Conservation (phyloP, 2,113 vertebrate species). For the Thalassoma bifasciatum region DNA sequence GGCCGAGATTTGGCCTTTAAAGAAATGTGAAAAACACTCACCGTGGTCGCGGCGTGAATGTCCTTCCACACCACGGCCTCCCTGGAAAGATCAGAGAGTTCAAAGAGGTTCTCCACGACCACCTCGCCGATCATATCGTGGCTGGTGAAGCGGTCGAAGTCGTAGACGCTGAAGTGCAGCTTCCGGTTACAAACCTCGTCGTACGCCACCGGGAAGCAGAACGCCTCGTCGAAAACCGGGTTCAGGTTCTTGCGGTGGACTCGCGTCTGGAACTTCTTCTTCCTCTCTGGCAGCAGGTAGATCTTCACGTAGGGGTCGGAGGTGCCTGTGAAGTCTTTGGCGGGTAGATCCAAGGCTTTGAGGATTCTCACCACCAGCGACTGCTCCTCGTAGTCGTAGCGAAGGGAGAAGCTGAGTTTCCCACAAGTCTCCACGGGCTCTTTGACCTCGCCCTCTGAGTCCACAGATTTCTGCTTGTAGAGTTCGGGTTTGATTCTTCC, state of each 20-base stretch:
- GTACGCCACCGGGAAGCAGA: conserved; percentile 93
- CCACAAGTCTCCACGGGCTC: conserved; percentile 92
- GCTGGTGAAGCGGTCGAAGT: conserved; percentile 99
- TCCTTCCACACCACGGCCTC: conserved; percentile 98
- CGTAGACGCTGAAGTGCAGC: conserved; percentile 97
- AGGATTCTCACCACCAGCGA: conserved; percentile 92
- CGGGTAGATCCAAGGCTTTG: conserved; percentile 95
- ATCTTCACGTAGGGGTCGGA: conserved; percentile 98
- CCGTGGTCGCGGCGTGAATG: conserved; percentile 93
- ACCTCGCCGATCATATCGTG: conserved; percentile 99
- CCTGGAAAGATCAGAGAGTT: conserved; percentile 96
- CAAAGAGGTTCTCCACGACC: conserved; percentile 97
- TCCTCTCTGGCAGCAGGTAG: conserved; percentile 96
- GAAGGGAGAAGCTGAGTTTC: conserved; percentile 93
- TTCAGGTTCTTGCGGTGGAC: conserved; percentile 98
- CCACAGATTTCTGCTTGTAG: conserved; percentile 98
- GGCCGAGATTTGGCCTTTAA: background rate
- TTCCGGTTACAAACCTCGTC: conserved; percentile 95
- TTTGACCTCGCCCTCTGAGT: conserved; percentile 89
- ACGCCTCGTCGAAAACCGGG: conserved; percentile 93
- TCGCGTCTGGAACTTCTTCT: conserved; percentile 98
- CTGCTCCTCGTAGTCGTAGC: conserved; percentile 95
- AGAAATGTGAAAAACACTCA: conserved; percentile 80
- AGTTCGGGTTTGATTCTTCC: conserved; percentile 97
- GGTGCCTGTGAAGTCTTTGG: conserved; percentile 96